Evolutionary conservation across 2,888 invertebrate species (phyloP), one percentile per base, ranked within the genome.

Genomic region (Pristionchus mayeri): DNA sequence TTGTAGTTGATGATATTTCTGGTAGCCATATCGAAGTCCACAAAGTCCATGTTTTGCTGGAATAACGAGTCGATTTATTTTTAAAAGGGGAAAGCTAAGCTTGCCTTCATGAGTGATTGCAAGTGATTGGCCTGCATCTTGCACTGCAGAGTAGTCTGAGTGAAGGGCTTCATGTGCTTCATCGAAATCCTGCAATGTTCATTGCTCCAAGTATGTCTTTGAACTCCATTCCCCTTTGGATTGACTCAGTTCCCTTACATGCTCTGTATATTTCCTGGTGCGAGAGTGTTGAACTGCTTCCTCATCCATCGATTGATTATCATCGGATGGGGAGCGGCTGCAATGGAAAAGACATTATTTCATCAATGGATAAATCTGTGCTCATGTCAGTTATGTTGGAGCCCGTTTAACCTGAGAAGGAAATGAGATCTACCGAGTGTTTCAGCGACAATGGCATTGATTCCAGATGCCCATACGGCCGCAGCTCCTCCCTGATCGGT

Each of bases 91-190:
- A 78, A 27, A 6, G 27, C 6, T 78, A 63, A 63, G 21, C 2
- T 0, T 40, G 91, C 92, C 86, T 92, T 91, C 13, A 90, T 89
- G n/a, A 92, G 87, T 80, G 91, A 91, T 85, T 92, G 91, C 18
- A 93, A 87, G 79, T 89, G 88, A 48, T 89, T 87, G 9, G 92
- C 90, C 78, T 87, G 88, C 7, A 92, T 90, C 87, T 93, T 93
- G 88, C 86, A 91, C 86, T 93, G 93, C 7, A 92, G 86, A 0
- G 89, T 88, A 0, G 90, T 90, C 84, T 93, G 93, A 11, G 93
- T 90, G 82, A 92, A 93, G 18, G 93, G 93, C 85, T 92, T 93
- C 91, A 93, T 91, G 83, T 92, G 90, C 81, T 91, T 91, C 75
- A 92, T 87, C 27, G 92, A 88, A 0, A 93, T 89, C 44, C 91